These are phyloP conservation scores for Meloidogyne floridensis DNA, from an alignment of 1,140 invertebrate genomes.

Conservation along the genomic window DNA sequence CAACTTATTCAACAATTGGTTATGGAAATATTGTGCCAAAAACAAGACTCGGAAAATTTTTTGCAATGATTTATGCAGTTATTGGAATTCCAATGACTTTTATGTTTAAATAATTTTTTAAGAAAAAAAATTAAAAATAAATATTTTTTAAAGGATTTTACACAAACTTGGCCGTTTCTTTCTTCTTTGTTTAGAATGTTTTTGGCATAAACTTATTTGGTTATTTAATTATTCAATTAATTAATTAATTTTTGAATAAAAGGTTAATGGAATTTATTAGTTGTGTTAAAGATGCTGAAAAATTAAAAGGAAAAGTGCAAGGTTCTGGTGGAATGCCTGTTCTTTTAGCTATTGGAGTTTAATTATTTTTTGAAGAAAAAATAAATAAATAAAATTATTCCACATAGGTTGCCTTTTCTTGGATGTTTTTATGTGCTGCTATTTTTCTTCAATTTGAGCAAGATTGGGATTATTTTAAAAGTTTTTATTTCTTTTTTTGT, in stretches of 20 bases:
- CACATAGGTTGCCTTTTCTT: slow-evolving; percentile 34
- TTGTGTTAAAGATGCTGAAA: slow-evolving; percentile 61
- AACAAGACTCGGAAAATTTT: slow-evolving; percentile 56
- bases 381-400: slow-evolving; percentile 29
- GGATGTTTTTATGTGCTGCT: slow-evolving; percentile 66
- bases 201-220: slow-evolving; percentile 55
- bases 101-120: slow-evolving; percentile 7
- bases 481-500: slow-evolving; percentile 66
- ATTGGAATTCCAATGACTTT: slow-evolving; percentile 62
- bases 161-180: slow-evolving; percentile 63
- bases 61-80: slow-evolving; percentile 61
- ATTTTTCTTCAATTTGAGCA: slow-evolving; percentile 64
- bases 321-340: slow-evolving; percentile 60
- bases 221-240: slow-evolving; percentile 20
- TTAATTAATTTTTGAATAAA: not conserved
- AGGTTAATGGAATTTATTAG: slow-evolving; percentile 60
- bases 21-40: slow-evolving; percentile 65
- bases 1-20: slow-evolving; percentile 66
- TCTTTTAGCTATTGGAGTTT: slow-evolving; percentile 34
- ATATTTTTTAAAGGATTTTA: slow-evolving; percentile 48
- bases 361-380: slow-evolving; percentile 1
- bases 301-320: slow-evolving; percentile 48
- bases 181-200: slow-evolving; percentile 49
- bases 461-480: slow-evolving; percentile 66
- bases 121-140: not conserved